Base-by-base conservation (phyloP, 2,113 vertebrate species). In the Alexandromys fortis region DNA sequence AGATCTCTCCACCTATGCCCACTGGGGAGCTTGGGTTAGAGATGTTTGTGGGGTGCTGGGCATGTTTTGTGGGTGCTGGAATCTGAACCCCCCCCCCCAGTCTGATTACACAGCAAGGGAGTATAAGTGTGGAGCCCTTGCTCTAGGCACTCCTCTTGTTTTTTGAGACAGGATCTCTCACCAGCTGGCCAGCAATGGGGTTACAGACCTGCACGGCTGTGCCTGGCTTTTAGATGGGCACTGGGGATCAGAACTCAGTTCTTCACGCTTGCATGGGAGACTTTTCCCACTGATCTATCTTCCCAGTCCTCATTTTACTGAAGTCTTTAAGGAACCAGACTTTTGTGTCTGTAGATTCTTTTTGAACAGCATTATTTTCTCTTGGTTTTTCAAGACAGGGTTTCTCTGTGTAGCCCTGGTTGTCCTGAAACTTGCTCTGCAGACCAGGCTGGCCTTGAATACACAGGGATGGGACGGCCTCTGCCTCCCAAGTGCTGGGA, bases 201-300 rank as follows among this genome's bases (percentile, higher is more conserved):
- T 65, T 5, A 47, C 83, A 67, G 83, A 67, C 63, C 17, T 33
- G 10, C 14, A 58, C 17, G 17, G 0, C 24, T 17, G 6, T 83
- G n/a, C 58, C 58, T 30, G 52, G 16, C n/a, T 24, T 28, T 85
- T 67, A 85, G 1, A 19, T 11, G 28, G 82, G 61, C 61, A 63
- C 13, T 65, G 38, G 24, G 55, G 61, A 47, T 45, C 8, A 5
- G 61, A 85, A 42, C n/a, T 19, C 26, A 10, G 82, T 19, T 21
- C n/a, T 33, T 63, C 22, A 16, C 9, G 14, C 38, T 30, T 65
- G n/a, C 7, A 14, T 1, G 4, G 26, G 14, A 9, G 38, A 0
- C 55, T 16, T 16, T 12, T 8, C 22, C 78, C 49, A n/a, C 49
- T 22, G 47, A 35, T 21, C 17, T 52, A 1, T 5, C 9, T 33